phyloP scores from a whole-genome alignment of 2,888 invertebrate genomes.

The Pogonocherus hispidulus region DNA sequence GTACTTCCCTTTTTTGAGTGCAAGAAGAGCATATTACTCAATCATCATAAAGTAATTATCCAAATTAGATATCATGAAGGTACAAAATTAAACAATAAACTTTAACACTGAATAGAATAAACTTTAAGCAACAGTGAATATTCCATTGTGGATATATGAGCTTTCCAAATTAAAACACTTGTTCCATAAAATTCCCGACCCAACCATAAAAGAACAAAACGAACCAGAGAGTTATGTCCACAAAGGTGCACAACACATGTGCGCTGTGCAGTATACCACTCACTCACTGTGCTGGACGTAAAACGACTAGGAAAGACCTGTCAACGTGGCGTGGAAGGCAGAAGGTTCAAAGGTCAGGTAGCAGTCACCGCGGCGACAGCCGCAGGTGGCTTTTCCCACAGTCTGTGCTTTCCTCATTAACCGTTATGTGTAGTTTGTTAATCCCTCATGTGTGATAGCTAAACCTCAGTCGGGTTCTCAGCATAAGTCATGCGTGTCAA shows the following conservation, averaged over 20 bases:
- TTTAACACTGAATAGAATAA: too few relatives aligned
- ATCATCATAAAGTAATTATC: too few relatives aligned
- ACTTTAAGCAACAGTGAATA: too few relatives aligned
- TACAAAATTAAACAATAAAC: too few relatives aligned
- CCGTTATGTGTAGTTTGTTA: constrained; percentile 45
- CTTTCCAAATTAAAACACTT: constrained; percentile 40
- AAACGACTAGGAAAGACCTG: constrained; percentile 29
- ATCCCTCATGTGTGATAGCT: constrained; percentile 49
- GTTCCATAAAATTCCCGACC: constrained; percentile 37
- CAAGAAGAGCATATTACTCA: too few relatives aligned
- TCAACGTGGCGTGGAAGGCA: constrained; percentile 28
- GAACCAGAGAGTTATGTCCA: constrained; percentile 20
- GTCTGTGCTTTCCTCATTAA: constrained; percentile 45
- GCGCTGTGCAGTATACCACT: constrained; percentile 30
- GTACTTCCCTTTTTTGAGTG: too few relatives aligned
- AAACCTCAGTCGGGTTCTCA: constrained; percentile 47
- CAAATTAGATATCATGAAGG: too few relatives aligned
- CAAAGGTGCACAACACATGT: constrained; percentile 47
- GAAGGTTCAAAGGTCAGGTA: constrained; percentile 58
- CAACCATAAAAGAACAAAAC: constrained; percentile 36
- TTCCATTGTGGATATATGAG: too few relatives aligned
- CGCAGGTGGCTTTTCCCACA: constrained; percentile 57
- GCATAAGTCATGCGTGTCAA: constrained; percentile 32
- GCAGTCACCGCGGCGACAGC: constrained; percentile 54
- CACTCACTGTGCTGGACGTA: constrained; percentile 43